phyloP scores from a whole-genome alignment of 2,113 vertebrate genomes.

The Melanerpes formicivorus region DNA sequence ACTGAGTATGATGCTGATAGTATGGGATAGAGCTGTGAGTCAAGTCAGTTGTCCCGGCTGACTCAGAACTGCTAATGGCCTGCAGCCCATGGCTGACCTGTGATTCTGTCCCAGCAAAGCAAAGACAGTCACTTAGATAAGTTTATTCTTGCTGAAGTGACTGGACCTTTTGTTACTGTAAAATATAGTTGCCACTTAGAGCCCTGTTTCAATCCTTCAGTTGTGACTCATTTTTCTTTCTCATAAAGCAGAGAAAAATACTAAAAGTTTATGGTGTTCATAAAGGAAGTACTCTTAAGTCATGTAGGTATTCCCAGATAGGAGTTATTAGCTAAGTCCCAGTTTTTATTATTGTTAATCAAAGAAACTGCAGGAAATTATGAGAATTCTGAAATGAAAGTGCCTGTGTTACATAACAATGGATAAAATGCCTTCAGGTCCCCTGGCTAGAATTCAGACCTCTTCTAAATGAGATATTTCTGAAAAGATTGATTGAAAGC shows the following conservation, averaged over 20 bases:
- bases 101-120: no score
- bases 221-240: neutral
- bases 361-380: neutral
- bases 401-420: neutral
- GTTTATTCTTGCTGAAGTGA: neutral
- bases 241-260: neutral
- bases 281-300: neutral
- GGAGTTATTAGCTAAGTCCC: neutral
- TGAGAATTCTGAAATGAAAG: neutral
- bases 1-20: no score
- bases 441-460: neutral
- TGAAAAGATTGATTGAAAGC: neutral
- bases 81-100: no score
- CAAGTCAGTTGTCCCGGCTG: no score
- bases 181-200: neutral
- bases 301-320: neutral
- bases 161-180: neutral
- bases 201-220: neutral
- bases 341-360: neutral
- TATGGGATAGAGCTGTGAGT: no score
- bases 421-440: neutral
- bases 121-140: neutral
- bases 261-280: neutral
- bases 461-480: neutral
- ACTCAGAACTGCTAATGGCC: no score